Base-by-base conservation (phyloP, 2,797 vertebrate species). In the Tiaroga cobitis region DNA sequence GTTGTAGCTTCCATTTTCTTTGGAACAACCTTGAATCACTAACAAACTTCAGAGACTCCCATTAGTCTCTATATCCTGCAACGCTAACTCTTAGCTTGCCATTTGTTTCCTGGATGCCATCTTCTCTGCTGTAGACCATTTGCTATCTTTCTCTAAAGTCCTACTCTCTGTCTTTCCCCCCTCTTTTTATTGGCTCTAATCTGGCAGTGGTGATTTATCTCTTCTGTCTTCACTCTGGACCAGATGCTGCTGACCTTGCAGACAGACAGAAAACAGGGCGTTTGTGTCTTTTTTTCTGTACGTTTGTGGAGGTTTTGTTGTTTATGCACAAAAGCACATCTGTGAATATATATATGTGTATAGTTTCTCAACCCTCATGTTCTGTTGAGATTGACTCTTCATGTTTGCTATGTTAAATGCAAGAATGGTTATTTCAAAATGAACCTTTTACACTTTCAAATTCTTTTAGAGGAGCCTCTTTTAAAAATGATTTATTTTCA, bases 171-270 rank as follows among this genome's bases (percentile, higher is more conserved):
- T 41, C 26, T 29, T 51, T 46, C 19, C 10, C 29, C 56, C 41
- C 41, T 56, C 51, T 16, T 86, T 88, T 90, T 86, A 90, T 87
- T 87, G 89, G 86, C 83, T 88, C n/a, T 90, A 88, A 87, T 88
- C 81, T 90, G 86, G 79, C 86, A 82, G 86, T 77, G 86, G 86
- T 88, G 89, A 90, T 90, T 88, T 88, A 90, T 90, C 86, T 88
- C 54, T 82, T 83, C 89, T 88, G 84, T 87, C 86, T 83, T 86
- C 78, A 86, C 76, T 82, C 85, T 86, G 81, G 84, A 84, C 86
- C 80, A 87, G 87, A 84, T 77, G 81, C 84, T 86, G 89, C 89
- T 90, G 87, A 82, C 86, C 83, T 83, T 86, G 86, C 84, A 82
- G 59, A 85, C 79, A 80, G 73, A 82, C 81, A 86, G 80, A 88